phyloP scores from a whole-genome alignment of 1,140 invertebrate genomes.

The Forficula auricularia region DNA sequence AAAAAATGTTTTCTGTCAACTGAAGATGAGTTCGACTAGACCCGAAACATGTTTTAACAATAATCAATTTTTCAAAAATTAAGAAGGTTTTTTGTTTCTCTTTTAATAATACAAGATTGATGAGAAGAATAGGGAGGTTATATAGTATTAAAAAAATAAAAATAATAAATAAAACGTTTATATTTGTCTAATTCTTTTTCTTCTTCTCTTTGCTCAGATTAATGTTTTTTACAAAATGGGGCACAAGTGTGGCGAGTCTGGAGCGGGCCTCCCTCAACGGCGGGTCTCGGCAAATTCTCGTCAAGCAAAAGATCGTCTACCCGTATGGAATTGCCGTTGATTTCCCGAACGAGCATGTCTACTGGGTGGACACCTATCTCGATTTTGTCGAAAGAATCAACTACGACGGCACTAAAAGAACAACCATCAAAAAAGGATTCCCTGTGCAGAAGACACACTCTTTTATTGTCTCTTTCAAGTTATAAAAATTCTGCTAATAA shows the following conservation, averaged over 20 bases:
- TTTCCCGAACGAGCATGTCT: constrained; percentile 49
- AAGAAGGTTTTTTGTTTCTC: too few species aligned
- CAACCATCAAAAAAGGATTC: constrained; percentile 40
- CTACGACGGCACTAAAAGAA: constrained; percentile 46
- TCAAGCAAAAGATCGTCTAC: constrained; percentile 48
- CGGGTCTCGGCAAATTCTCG: constrained; percentile 30
- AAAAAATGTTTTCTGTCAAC: too few species aligned
- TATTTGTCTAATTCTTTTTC: too few species aligned
- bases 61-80: background rate
- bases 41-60: too few species aligned
- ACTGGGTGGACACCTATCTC: constrained; percentile 62
- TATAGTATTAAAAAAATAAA: too few species aligned
- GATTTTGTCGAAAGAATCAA: constrained; percentile 51
- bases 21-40: too few species aligned
- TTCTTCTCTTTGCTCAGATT: constrained; percentile 24
- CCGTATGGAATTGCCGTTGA: constrained; percentile 52
- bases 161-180: too few species aligned
- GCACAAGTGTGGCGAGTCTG: constrained; percentile 36
- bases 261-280: constrained; percentile 44
- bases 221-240: constrained; percentile 65
- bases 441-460: constrained; percentile 31
- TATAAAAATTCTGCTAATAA: too few species aligned
- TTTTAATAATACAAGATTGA: too few species aligned
- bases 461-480: constrained; percentile 5
- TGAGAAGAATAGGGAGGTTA: too few species aligned